Evolutionary conservation across 2,888 invertebrate species (phyloP).

Genomic region (Archaeoteleia sp.): DNA sequence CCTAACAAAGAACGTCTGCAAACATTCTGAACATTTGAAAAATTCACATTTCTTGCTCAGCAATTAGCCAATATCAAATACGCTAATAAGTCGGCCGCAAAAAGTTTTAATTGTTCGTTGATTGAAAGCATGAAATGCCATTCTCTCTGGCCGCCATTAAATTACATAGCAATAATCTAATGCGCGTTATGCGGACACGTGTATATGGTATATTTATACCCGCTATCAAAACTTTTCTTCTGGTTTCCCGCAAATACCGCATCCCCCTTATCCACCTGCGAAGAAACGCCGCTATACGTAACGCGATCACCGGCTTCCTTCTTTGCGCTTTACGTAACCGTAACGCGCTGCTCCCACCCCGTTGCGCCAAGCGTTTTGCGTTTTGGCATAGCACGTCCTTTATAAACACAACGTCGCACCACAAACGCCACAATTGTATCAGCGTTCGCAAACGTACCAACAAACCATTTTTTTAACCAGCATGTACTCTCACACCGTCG

Average conservation of each 20-base stretch:
- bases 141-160: background rate
- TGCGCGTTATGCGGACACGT: constrained; percentile 28
- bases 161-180: background rate
- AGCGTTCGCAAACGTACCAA: constrained; percentile 60
- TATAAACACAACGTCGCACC: constrained; percentile 70
- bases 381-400: constrained; percentile 70
- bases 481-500: constrained; percentile 66
- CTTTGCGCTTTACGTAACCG: constrained; percentile 66
- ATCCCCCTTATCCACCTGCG: constrained; percentile 23
- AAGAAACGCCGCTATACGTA: constrained; percentile 56
- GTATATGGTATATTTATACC: constrained; percentile 16
- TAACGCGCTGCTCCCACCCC: constrained; percentile 60
- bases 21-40: too few relatives aligned
- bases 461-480: constrained; percentile 44
- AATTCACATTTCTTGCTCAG: too few relatives aligned
- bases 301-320: constrained; percentile 64
- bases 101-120: constrained; percentile 27
- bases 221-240: constrained; percentile 43
- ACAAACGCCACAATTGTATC: constrained; percentile 69
- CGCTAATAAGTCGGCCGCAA: too few relatives aligned
- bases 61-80: too few relatives aligned
- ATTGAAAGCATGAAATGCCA: constrained; percentile 19
- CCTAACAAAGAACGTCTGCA: too few relatives aligned
- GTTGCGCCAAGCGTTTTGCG: constrained; percentile 57
- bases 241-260: constrained; percentile 41